Base-by-base conservation (phyloP, 2,888 invertebrate genomes). In the Drosophila merina region DNA sequence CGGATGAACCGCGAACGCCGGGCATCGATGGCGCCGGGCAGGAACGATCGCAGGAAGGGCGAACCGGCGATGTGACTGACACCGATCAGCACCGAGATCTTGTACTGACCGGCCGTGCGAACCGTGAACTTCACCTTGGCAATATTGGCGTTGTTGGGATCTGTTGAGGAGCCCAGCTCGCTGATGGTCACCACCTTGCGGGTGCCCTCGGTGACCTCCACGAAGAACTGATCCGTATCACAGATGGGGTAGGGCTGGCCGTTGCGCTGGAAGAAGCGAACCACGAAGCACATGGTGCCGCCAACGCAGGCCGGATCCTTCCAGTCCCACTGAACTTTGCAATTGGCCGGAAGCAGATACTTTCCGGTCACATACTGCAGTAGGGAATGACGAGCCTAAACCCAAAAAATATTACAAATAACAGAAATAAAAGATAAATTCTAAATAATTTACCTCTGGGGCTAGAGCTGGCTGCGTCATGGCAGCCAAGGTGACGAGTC, bases 211-310 rank as follows among this genome's bases (percentile, higher is more conserved):
- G 95, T 95, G 85, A 98, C 97, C 92, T 96, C 96, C 77, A 98
- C 96, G 84, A 95, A 94, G 78, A 98, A 94, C 91, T 96, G 96
- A 92, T 98, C 98, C 72, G 96, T 96, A 93, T 97, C 97, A 92
- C 97, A 97, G 90, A 98, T 96, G 78, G 97, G 97, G 93, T 98
- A 98, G 76, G 98, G 97, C 91, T 97, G 96, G 26, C 98, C 97
- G 92, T 98, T 98, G 75, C 97, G 95, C 92, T 97, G 97, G 93
- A 94, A 97, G 93, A 97, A 97, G 93, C 96, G 93, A 79, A 98
- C 96, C 62, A 95, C 95, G 92, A 98, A 98, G 90, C 96, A 96
- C 94, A 97, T 96, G 33, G 97, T 97, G 91, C 96, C 96, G 45
- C 98, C 98, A 26, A 98, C 98, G 10, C 94, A 93, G 86, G 96